These are phyloP conservation scores for Brachypalpus laphriformis DNA, from an alignment of 2,888 invertebrate species.

Conservation along the genomic window DNA sequence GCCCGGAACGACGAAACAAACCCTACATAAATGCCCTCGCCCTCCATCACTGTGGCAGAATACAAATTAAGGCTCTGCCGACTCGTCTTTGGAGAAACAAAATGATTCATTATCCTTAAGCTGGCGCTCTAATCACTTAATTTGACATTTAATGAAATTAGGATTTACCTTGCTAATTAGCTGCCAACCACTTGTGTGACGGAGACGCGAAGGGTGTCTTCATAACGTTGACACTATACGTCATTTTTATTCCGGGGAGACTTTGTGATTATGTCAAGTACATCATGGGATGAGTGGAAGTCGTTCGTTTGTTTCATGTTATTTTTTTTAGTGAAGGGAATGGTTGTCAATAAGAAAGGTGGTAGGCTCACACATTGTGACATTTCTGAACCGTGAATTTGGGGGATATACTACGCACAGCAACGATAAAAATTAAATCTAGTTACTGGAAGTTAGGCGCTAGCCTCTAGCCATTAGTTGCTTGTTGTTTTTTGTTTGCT, in stretches of 20 bases:
- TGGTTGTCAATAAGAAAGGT: not conserved
- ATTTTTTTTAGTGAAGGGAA: not conserved
- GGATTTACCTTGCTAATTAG: conserved; percentile 69
- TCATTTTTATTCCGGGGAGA: not conserved
- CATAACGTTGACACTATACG: not conserved
- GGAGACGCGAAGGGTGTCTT: not conserved
- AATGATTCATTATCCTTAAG: conserved; percentile 65
- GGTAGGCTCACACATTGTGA: too few relatives aligned
- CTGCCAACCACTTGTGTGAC: conserved; percentile 48
- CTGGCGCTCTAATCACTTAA: conserved; percentile 68
- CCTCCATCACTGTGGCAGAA: conserved; percentile 20
- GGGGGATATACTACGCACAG: too few relatives aligned
- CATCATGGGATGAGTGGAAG: not conserved
- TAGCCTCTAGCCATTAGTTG: too few relatives aligned
- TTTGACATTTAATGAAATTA: conserved; percentile 69
- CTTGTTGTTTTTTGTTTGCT: too few relatives aligned
- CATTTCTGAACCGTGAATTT: too few relatives aligned
- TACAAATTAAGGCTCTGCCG: conserved; percentile 49
- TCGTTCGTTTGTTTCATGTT: not conserved
- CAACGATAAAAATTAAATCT: too few relatives aligned
- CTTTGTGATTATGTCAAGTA: conserved; percentile 13
- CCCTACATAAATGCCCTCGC: not conserved
- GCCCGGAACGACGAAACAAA: conserved; percentile 7
- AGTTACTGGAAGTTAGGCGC: too few relatives aligned
- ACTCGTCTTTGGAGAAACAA: conserved; percentile 11